Conservation (phyloP, 2,113 vertebrate genomes). For the Sceloporus undulatus region DNA sequence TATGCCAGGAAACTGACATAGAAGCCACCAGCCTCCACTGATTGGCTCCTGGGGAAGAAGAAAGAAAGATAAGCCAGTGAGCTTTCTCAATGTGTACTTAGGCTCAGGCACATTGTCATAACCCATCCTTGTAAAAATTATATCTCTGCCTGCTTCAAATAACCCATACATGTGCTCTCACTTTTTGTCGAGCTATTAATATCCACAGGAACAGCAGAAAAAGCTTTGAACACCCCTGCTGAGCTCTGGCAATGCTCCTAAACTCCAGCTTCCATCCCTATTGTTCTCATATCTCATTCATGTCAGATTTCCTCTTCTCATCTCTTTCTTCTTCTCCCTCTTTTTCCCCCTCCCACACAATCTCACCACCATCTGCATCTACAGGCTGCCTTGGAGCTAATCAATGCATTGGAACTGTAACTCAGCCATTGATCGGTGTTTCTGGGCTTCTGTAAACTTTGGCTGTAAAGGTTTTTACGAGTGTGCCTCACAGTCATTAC, state of each 20-base stretch:
- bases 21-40: no score
- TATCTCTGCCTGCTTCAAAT: background rate
- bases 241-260: background rate
- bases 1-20: no score
- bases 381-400: conserved; percentile 29
- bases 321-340: background rate
- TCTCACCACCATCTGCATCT: background rate
- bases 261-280: background rate
- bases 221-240: background rate
- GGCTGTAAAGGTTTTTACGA: conserved; percentile 72
- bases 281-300: background rate
- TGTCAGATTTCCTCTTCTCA: background rate
- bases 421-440: conserved; percentile 57
- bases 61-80: background rate
- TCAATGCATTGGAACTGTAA: conserved; percentile 55
- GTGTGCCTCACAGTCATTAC: conserved; percentile 68
- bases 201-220: background rate
- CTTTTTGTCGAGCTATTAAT: background rate
- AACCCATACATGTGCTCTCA: no score
- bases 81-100: background rate
- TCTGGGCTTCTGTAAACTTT: conserved; percentile 63
- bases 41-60: no score
- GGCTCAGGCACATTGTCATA: background rate
- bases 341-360: background rate
- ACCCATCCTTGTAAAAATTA: background rate